Evolutionary conservation across 2,888 invertebrate genomes (phyloP).

Genomic region (Trisateles emortualis): DNA sequence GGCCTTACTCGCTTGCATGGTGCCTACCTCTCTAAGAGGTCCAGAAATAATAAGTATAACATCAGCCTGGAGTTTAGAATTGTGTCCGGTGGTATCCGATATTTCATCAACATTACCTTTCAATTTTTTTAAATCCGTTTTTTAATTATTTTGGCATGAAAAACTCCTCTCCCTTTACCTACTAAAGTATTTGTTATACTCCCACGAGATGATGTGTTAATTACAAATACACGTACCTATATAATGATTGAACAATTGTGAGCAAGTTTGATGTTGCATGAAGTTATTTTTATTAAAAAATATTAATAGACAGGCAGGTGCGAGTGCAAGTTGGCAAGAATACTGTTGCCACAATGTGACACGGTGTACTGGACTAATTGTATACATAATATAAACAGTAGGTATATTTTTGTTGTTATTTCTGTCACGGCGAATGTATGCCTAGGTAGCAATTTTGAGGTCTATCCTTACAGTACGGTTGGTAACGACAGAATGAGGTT

Average conservation of each 20-base stretch:
- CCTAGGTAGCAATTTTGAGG: neutral
- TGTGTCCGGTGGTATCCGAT: too few species aligned
- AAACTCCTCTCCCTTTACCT: too few species aligned
- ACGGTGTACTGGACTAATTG: constrained; percentile 77
- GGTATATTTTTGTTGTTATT: constrained; percentile 59
- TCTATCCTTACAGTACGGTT: too few species aligned
- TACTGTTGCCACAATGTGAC: constrained; percentile 66
- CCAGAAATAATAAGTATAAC: too few species aligned
- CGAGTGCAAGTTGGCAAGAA: constrained; percentile 75
- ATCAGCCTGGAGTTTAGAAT: too few species aligned
- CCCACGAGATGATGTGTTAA: neutral
- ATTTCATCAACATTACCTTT: too few species aligned
- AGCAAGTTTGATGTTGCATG: constrained; percentile 43
- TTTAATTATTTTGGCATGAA: too few species aligned
- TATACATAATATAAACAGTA: constrained; percentile 56
- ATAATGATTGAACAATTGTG: constrained; percentile 32
- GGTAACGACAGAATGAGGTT: too few species aligned
- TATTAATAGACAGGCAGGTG: constrained; percentile 85
- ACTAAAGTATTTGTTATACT: neutral
- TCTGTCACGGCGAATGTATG: constrained; percentile 56
- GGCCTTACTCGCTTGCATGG: too few species aligned
- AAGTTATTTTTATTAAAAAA: constrained; percentile 76
- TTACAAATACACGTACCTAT: neutral
- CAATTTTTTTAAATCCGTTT: too few species aligned
- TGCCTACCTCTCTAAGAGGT: too few species aligned